Evolutionary conservation across 2,113 vertebrate species (phyloP).

Genomic region (Elachura formosa): DNA sequence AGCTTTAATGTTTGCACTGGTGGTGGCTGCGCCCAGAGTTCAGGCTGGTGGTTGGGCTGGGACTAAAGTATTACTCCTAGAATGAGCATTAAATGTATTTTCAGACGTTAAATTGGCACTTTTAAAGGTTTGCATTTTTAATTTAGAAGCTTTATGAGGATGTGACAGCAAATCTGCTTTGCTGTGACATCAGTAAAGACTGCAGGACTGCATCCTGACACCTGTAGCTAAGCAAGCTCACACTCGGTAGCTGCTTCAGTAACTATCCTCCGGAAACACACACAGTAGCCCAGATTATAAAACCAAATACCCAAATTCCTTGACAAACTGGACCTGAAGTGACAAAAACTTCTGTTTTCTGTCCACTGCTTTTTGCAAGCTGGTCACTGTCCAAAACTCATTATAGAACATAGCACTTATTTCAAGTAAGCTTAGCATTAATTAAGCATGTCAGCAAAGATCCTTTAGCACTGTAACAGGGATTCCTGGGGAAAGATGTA

Average conservation of each 20-base stretch:
- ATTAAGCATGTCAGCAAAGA: not conserved
- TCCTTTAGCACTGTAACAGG: not conserved
- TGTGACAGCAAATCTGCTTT: not conserved
- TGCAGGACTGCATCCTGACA: not conserved
- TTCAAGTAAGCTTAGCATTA: not conserved
- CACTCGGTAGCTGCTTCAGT: not conserved
- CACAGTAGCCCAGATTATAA: not conserved
- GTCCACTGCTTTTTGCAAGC: not conserved
- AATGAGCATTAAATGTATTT: not conserved
- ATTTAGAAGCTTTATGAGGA: not conserved
- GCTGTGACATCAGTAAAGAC: not conserved
- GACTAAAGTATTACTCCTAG: not conserved
- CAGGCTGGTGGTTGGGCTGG: not conserved
- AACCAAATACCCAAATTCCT: not conserved
- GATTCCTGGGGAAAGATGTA: not conserved
- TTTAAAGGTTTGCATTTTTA: not conserved
- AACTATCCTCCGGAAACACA: not conserved
- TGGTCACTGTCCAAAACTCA: not conserved
- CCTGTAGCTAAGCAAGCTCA: not conserved
- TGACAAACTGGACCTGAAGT: not conserved
- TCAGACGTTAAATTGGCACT: not conserved
- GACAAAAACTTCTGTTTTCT: not conserved
- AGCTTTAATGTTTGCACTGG: not conserved
- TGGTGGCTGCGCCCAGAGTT: not conserved
- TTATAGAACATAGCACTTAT: not conserved